Evolutionary conservation across 2,888 invertebrate species (phyloP).

Genomic region (Arctia plantaginis): DNA sequence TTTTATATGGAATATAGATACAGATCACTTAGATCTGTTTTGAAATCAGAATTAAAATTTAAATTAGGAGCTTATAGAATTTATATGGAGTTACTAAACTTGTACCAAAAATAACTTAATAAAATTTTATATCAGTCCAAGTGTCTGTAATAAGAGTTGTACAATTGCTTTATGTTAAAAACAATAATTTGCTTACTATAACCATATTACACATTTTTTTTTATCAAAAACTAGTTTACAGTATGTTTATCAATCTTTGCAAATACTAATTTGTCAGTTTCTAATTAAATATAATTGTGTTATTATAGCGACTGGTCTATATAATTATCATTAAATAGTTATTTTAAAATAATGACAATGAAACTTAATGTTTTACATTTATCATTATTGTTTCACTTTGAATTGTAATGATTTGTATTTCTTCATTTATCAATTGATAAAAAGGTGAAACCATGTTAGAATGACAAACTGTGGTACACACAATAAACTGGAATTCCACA

Average conservation of each 20-base stretch:
- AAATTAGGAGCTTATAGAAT: neutral
- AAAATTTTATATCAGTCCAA: neutral
- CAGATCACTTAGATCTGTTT: neutral
- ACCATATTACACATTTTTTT: neutral
- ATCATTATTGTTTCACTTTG: neutral
- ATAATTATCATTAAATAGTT: neutral
- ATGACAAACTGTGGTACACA: neutral
- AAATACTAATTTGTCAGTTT: neutral
- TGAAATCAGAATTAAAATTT: neutral
- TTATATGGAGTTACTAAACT: neutral
- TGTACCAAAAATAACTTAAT: neutral
- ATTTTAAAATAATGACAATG: neutral
- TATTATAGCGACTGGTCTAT: neutral
- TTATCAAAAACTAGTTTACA: neutral
- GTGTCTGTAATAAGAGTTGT: neutral
- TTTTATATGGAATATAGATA: neutral
- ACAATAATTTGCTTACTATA: neutral
- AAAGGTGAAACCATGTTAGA: neutral
- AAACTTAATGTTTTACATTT: neutral
- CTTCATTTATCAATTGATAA: neutral
- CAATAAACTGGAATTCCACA: constrained; percentile 1
- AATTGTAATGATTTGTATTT: neutral
- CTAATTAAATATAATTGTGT: neutral
- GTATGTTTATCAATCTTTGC: neutral
- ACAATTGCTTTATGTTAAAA: neutral